Percentiles rank a stretch among this genome's conserved stretches.
Conservation (phyloP, 2,797 vertebrate genomes). For the Bryconaethiops microstoma region DNA sequence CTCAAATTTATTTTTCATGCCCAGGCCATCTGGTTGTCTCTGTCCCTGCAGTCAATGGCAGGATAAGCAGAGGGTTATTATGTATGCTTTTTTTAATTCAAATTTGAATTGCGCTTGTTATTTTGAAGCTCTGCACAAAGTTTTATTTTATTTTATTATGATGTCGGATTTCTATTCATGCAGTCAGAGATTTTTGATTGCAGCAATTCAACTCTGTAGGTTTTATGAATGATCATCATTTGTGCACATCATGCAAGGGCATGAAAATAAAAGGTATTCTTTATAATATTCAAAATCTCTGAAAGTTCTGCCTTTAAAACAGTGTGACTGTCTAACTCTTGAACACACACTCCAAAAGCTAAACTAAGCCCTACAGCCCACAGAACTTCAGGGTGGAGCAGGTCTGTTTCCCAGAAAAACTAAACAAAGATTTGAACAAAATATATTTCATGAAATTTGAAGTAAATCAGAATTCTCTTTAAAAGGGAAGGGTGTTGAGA, state of each 20-base stretch:
- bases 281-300: slow-evolving; percentile 10
- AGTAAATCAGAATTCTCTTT: background rate
- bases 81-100: slow-evolving; percentile 33
- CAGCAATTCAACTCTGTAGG: background rate
- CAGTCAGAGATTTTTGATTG: background rate
- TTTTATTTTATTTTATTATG: background rate
- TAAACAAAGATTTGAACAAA: background rate
- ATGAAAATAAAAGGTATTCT: slow-evolving; percentile 1
- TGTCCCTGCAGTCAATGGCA: slow-evolving; percentile 23
- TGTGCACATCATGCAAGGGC: slow-evolving; percentile 5
- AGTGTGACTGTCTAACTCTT: background rate
- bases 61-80: slow-evolving; percentile 37
- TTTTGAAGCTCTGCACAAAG: slow-evolving; percentile 6
- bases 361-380: background rate
- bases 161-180: background rate
- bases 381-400: background rate
- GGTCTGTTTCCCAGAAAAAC: background rate
- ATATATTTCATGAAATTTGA: background rate
- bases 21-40: slow-evolving; percentile 17
- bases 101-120: slow-evolving; percentile 23
- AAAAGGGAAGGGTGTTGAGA: background rate
- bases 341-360: background rate
- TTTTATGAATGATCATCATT: background rate
- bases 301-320: slow-evolving; percentile 24
- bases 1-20: slow-evolving; percentile 55